A percentile compares a stretch with the other conserved stretches of the same genome.
These are phyloP conservation scores for Gallinago solitaria DNA, from an alignment of 2,797 vertebrate genomes.

Conservation along the genomic window DNA sequence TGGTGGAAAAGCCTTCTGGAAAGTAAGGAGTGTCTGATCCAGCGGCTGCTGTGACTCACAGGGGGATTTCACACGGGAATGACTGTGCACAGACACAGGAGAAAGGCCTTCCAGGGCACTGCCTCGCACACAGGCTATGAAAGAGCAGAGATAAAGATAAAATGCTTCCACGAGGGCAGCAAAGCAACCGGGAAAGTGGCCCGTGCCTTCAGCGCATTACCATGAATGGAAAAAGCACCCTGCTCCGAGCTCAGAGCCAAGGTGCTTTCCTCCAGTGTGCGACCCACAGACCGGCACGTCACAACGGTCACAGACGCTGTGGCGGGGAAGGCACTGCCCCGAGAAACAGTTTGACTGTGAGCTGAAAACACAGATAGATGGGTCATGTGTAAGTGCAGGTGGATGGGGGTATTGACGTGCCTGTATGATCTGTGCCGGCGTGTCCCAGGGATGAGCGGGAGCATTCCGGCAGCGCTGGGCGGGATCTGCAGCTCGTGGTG, in stretches of 20 bases:
- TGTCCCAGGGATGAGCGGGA: accelerated
- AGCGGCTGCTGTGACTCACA: neutral
- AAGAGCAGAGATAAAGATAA: neutral
- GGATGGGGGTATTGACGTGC: neutral
- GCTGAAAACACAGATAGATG: neutral
- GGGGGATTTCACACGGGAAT: neutral
- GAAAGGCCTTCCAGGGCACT: neutral
- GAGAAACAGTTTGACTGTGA: neutral
- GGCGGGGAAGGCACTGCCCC: neutral
- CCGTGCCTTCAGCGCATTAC: neutral
- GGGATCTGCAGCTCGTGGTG: accelerated
- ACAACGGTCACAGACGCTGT: neutral
- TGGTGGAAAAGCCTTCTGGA: neutral
- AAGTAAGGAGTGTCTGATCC: neutral
- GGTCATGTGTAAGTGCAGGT: accelerated
- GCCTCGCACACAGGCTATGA: neutral
- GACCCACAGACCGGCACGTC: neutral
- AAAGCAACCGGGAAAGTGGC: neutral
- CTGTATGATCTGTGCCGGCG: accelerated
- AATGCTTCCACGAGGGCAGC: neutral
- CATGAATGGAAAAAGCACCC: neutral
- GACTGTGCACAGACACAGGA: neutral
- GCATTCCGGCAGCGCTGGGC: accelerated
- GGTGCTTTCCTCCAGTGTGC: neutral
- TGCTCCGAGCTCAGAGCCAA: neutral